Evolutionary conservation across 1,140 invertebrate species (phyloP), one percentile per base, ranked within the genome.

Genomic region (Chrysomallon squamiferum): DNA sequence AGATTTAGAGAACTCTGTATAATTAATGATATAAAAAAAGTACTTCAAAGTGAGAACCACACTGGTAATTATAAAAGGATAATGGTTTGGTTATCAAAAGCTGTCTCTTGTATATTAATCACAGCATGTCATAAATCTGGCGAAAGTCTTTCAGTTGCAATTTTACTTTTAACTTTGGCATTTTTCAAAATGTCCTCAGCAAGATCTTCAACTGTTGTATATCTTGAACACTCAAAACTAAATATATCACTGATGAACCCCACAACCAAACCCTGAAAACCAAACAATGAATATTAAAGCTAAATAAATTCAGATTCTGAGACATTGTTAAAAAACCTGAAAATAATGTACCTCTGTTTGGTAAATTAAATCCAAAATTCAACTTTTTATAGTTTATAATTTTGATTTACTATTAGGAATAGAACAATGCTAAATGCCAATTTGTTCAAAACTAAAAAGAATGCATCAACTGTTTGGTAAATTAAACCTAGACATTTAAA

Each of bases 231-330:
- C 68, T 95, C 91, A 84, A 97, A 96, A 86, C 92, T 95, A 86
- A 97, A 99, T 73, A 97, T 91, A 84, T 98, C 95, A 29, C 88
- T 85, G 43, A 98, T 89, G 79, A 96, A 96, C 38, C 91, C 92
- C 47, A 95, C 89, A 2, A 97, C 90, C 86, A 97, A 92, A 68
- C 95, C 92, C 86, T 94, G 82, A 27, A 85, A 84, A 58, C 41
- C 25, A 61, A 72, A 69, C 67, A 65, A 50, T 22, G 41, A 30
- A 59, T n/a, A 66, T 18, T 35, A 18, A 62, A 59, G 20, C 13
- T n/a, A 38, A 22, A 6, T 18, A 30, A 56, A 7, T 52, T 69
- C 20, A 13, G 2, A n/a, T 25, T 25, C 45, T 7, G 52, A 18
- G n/a, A n/a, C n/a, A n/a, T n/a, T n/a, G n/a, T n/a, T n/a, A n/a